Percentiles rank a stretch among this genome's conserved stretches.
Evolutionary conservation across 2,113 vertebrate genomes (phyloP).

Genomic region (Sorex araneus): DNA sequence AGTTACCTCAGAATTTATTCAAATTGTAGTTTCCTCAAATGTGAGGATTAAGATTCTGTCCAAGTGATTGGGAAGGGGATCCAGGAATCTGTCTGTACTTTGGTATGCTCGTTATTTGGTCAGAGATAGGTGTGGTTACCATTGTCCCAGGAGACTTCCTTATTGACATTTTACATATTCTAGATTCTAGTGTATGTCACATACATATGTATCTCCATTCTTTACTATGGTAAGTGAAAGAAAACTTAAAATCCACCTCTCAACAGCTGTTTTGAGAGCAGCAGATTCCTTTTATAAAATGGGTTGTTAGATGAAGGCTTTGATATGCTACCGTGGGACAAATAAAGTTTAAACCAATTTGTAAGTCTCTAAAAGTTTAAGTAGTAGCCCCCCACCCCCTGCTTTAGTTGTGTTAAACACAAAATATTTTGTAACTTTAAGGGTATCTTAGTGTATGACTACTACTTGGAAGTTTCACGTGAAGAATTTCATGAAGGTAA

Average conservation of each 20-base stretch:
- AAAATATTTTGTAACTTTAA: neutral
- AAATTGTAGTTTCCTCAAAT: neutral
- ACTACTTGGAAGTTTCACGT: neutral
- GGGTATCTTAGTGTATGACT: neutral
- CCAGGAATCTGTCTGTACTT: neutral
- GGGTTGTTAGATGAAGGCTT: neutral
- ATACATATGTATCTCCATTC: neutral
- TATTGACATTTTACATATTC: neutral
- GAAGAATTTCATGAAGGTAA: neutral
- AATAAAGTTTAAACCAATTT: neutral
- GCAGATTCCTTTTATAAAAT: neutral
- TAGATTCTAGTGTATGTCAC: slow-evolving; percentile 7
- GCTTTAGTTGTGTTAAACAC: slow-evolving; percentile 23
- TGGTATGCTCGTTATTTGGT: neutral
- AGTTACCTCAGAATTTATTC: neutral
- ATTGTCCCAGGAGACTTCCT: slow-evolving; percentile 9
- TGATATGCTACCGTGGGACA: neutral
- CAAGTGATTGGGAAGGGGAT: neutral
- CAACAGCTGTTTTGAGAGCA: neutral
- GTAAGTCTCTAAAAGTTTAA: neutral
- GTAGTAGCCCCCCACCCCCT: slow-evolving; percentile 1
- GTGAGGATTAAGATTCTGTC: neutral
- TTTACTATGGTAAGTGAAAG: neutral
- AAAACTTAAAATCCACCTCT: neutral
- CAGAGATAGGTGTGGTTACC: neutral